Conservation (phyloP, 2,113 vertebrate genomes). For the Trochalopteron elliotii region DNA sequence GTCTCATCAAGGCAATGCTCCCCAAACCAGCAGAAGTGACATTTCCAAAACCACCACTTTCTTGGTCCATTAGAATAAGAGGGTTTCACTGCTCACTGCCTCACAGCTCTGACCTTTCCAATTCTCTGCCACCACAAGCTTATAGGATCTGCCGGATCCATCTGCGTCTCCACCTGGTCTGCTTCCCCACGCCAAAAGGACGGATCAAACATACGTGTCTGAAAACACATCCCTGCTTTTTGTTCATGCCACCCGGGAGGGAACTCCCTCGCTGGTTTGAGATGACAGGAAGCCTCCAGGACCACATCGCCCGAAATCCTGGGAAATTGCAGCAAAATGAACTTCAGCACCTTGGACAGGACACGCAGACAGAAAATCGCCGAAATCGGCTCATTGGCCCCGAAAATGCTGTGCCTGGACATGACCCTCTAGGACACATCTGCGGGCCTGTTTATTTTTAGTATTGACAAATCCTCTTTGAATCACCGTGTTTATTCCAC, state of each 20-base stretch:
- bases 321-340: conserved; percentile 4
- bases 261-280: background rate
- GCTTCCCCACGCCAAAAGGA: conserved; percentile 59
- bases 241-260: background rate
- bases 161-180: conserved; percentile 58
- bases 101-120: conserved; percentile 53
- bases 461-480: conserved; percentile 72
- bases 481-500: conserved; percentile 36
- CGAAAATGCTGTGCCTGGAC: conserved; percentile 13
- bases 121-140: conserved; percentile 58
- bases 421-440: conserved; percentile 55
- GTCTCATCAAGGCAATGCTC: background rate
- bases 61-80: background rate
- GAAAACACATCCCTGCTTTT: conserved; percentile 53
- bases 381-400: background rate
- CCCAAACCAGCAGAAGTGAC: background rate
- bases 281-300: background rate
- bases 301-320: background rate
- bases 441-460: conserved; percentile 69
- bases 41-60: background rate
- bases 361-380: background rate
- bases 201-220: conserved; percentile 59
- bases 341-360: conserved; percentile 72
- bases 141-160: conserved; percentile 64
- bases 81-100: background rate